These are phyloP conservation scores for Sarcophaga bullata DNA, from an alignment of 1,140 invertebrate genomes.

Conservation along the genomic window DNA sequence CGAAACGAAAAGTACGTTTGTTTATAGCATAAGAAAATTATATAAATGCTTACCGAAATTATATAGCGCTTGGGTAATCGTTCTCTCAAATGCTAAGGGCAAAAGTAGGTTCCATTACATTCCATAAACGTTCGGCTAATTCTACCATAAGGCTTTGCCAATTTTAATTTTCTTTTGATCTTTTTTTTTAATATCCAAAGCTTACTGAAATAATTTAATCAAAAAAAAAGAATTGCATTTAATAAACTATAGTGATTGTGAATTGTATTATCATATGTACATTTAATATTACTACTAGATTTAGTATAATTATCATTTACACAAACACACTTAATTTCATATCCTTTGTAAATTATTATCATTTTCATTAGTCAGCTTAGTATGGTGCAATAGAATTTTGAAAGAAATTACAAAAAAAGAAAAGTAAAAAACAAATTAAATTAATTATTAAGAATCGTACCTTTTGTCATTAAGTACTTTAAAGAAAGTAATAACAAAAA, in stretches of 20 bases:
- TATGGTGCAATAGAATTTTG: neutral
- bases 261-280: conserved; percentile 9
- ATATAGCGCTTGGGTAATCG: too few relatives aligned
- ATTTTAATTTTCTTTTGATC: too few relatives aligned
- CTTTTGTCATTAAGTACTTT: conserved; percentile 27
- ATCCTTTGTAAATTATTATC: neutral
- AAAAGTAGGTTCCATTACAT: too few relatives aligned
- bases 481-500: neutral
- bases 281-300: neutral
- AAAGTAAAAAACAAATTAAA: neutral
- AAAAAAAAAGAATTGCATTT: neutral
- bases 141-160: too few relatives aligned
- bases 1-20: too few relatives aligned
- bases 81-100: too few relatives aligned
- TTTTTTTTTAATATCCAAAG: too few relatives aligned
- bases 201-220: neutral
- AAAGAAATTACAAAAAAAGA: neutral
- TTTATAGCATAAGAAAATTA: too few relatives aligned
- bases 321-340: neutral
- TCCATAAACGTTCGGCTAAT: too few relatives aligned
- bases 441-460: neutral
- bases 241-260: neutral
- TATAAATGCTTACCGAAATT: too few relatives aligned
- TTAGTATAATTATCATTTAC: neutral
- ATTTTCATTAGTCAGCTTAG: neutral